Conservation (phyloP, 2,797 vertebrate species). For the Pristis pectinata region DNA sequence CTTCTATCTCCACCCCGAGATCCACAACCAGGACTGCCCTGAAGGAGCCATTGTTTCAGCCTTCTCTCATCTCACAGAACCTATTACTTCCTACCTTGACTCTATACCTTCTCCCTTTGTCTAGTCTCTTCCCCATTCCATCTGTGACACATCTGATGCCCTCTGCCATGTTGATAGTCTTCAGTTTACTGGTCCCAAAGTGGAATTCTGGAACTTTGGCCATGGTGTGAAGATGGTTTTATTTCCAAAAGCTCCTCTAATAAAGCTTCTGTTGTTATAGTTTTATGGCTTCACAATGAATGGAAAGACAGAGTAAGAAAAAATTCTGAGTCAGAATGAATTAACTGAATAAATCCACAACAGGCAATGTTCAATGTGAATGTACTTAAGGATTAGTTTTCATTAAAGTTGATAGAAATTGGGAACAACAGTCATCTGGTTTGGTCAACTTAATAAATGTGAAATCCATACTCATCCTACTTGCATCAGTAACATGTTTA, state of each 20-base stretch:
- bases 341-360: not conserved
- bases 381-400: not conserved
- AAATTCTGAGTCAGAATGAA: not conserved
- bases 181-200: not conserved
- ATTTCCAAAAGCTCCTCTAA: not conserved
- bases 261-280: not conserved
- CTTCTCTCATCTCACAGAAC: too few species aligned
- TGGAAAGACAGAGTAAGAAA: not conserved
- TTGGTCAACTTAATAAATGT: too few species aligned
- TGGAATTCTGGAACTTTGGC: not conserved
- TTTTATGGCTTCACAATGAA: not conserved
- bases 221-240: too few species aligned
- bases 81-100: too few species aligned
- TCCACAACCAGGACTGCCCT: too few species aligned
- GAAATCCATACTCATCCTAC: not conserved
- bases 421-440: not conserved
- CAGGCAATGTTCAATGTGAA: not conserved
- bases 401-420: not conserved
- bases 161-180: too few species aligned
- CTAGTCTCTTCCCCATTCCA: too few species aligned
- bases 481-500: not conserved
- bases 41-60: too few species aligned
- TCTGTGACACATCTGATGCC: too few species aligned
- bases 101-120: too few species aligned
- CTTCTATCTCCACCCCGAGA: too few species aligned